Evolutionary conservation across 2,888 invertebrate genomes (phyloP), one percentile per base, ranked within the genome.

Genomic region (Tiphia femorata): DNA sequence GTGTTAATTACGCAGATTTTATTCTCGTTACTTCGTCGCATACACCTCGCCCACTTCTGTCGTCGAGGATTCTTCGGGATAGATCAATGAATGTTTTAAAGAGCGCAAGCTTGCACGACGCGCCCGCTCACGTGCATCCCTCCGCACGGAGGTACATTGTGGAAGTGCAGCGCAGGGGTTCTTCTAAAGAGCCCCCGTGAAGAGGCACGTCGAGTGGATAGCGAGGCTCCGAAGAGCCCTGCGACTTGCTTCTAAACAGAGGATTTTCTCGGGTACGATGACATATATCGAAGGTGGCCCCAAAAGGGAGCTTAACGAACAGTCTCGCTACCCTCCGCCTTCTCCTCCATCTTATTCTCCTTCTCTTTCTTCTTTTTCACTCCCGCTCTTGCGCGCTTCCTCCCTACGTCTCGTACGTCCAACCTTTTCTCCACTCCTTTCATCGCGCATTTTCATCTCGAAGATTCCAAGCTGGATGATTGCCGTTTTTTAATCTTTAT

Each of bases 121-220:
- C 48, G 38, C 8, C 16, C 38, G n/a, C 2, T 4, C 2, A 27
- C 14, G 17, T 19, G 12, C 12, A 33, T n/a, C 33, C 25, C 8
- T 33, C 33, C 14, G 33, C 33, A 14, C 6, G 33, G 33, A 33
- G 14, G 17, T 37, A n/a, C n/a, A 37, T 16, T 16, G n/a, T 33
- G 33, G 2, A 27, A 19, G 17, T 8, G 21, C 16, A 29, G 19
- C 7, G 38, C 37, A 17, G 30, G 7, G 42, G n/a, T 27, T 49
- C 30, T 21, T n/a, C n/a, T n/a, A n/a, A n/a, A 7, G 33, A n/a
- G 27, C 37, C 16, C 21, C 17, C 16, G 17, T 33, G 8, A 42
- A 21, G 19, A 30, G 4, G 4, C 12, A 29, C 17, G 33, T 53
- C 27, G 60, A 64, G 64, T 63, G 60, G 60, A 64, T 64, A 60